phyloP scores from a whole-genome alignment of 2,888 invertebrate genomes.

The Eucera pruinosa region DNA sequence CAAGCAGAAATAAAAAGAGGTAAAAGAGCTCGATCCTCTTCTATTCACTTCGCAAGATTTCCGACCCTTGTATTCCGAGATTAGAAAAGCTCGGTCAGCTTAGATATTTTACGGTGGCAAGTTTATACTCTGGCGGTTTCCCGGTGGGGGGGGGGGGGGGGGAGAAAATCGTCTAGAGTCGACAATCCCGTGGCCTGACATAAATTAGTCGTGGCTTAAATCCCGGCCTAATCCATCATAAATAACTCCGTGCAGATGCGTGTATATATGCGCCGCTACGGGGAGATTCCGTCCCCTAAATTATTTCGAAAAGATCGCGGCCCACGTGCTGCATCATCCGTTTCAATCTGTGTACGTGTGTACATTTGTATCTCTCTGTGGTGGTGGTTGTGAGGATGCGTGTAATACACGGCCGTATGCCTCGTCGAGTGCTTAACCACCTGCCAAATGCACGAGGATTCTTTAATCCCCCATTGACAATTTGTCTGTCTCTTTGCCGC shows the following conservation, averaged over 20 bases:
- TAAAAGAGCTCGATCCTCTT: too few species aligned
- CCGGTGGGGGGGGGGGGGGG: constrained; percentile 19
- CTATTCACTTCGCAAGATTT: constrained; percentile 6
- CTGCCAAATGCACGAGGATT: constrained; percentile 69
- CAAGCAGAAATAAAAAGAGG: too few species aligned
- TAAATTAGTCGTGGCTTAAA: constrained; percentile 83
- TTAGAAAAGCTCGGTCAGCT: constrained; percentile 12
- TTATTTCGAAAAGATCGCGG: constrained; percentile 79
- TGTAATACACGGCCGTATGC: constrained; percentile 26
- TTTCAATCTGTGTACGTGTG: constrained; percentile 7
- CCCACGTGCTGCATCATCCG: constrained; percentile 67
- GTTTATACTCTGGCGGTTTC: constrained; percentile 3
- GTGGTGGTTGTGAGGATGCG: constrained; percentile 36
- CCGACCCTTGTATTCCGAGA: too few species aligned
- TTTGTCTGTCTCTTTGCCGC: constrained; percentile 44
- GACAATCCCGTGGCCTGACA: constrained; percentile 77
- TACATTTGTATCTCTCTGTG: constrained; percentile 21
- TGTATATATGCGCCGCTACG: constrained; percentile 62
- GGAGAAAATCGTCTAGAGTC: constrained; percentile 70
- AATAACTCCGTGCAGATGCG: constrained; percentile 84
- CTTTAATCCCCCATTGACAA: constrained; percentile 65
- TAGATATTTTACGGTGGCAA: constrained; percentile 42
- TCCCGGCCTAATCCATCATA: constrained; percentile 83
- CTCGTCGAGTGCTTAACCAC: constrained; percentile 67
- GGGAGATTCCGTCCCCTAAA: constrained; percentile 82